Evolutionary conservation across 1,140 invertebrate species (phyloP), one percentile per base, ranked within the genome.

Genomic region (Zaprionus taronus): DNA sequence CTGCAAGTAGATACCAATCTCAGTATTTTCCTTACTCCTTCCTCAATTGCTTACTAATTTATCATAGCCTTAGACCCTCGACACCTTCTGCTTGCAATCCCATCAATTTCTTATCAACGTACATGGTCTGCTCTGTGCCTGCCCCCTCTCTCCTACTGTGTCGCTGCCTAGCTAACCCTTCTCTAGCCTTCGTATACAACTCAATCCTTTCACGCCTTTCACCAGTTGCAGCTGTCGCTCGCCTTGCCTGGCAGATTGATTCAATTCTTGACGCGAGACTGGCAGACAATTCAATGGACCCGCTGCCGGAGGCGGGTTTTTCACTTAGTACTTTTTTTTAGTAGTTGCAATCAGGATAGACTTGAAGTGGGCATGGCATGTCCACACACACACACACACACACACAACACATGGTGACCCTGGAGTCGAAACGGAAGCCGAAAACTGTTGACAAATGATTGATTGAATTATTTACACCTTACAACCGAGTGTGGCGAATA

Each of bases 381-480:
- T 28, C 26, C 28, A 60, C 34, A 22, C 49, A 28, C 47, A 51
- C 20, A 51, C 9, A 49, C 44, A 49, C 9, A 49, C 9, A 49
- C 47, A 51, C 47, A 22, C 11, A 14, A 34, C 64, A 47, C 31
- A 34, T 53, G 75, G 58, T 89, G 84, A 89, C 84, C 84, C 84
- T 89, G 84, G 79, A 78, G 31, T 24, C 24, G 36, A 80, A 90
- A 90, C 85, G 86, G 85, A 90, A 90, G 85, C 85, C 86, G 56
- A 85, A 77, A 85, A 80, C 77, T 82, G 85, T 91, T 90, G 85
- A 90, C 86, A 90, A 90, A 90, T 90, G 85, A 90, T 90, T 90
- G 85, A 90, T 90, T 80, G 85, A 91, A 90, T 90, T 90, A 90
- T 90, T 90, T 90, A 91, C 85, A 90, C 85, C 85, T 90, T 90